phyloP scores from a whole-genome alignment of 2,797 vertebrate genomes.

The Pipistrellus kuhlii region DNA sequence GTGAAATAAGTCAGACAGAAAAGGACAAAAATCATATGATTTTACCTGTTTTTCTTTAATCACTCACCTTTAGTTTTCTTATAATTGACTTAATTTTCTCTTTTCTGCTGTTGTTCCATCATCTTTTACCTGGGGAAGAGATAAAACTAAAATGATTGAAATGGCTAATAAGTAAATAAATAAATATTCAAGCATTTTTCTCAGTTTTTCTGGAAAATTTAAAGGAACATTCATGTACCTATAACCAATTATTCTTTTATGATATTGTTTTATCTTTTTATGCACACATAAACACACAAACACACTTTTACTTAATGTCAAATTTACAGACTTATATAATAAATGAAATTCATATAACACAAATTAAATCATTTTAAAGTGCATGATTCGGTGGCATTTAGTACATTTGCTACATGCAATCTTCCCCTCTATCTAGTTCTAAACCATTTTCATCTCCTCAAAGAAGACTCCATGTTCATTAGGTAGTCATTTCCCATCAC shows the following conservation, averaged over 20 bases:
- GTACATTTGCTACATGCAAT: neutral
- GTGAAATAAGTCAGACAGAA: neutral
- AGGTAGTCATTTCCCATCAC: neutral
- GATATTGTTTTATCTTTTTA: neutral
- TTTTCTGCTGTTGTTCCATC: neutral
- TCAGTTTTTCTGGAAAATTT: neutral
- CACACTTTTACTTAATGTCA: neutral
- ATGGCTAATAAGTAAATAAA: neutral
- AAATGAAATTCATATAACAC: neutral
- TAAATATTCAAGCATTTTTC: neutral
- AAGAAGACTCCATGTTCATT: neutral
- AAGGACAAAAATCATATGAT: neutral
- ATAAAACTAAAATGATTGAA: neutral
- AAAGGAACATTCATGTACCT: neutral
- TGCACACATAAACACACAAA: neutral
- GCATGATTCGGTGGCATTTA: neutral
- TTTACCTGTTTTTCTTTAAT: neutral
- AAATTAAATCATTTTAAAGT: neutral
- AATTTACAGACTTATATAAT: neutral
- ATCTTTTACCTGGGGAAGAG: neutral
- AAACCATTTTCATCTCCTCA: neutral
- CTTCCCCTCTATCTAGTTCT: neutral
- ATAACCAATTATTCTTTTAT: neutral
- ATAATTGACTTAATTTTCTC: neutral
- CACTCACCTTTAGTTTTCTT: neutral